Base-by-base conservation (phyloP, 2,888 invertebrate species). In the Sussaba pulchella region DNA sequence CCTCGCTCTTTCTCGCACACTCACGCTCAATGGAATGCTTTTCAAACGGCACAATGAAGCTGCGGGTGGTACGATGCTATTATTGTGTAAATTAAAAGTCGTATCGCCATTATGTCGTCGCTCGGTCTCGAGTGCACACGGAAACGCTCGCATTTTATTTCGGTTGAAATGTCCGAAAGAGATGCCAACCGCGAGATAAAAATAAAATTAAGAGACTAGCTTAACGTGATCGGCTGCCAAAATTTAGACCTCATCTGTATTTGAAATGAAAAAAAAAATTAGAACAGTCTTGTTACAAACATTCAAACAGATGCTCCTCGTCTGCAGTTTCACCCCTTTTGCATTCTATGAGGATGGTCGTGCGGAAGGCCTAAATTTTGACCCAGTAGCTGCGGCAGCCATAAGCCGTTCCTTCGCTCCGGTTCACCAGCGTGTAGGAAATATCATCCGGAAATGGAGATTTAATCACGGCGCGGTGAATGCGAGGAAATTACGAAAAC, bases 11-110 rank as follows among this genome's bases (percentile, higher is more conserved):
- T 31, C 31, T 31, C 31, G 2, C 31, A 31, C 6, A n/a, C 6
- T 39, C 41, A n/a, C 36, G 39, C 76, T 57, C 63, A 70, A 71
- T 52, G 69, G 69, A 83, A 84, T 72, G 63, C 74, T 73, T 83
- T 84, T 83, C 78, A 79, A 77, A 50, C 75, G 66, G 50, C 31
- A 83, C 82, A 83, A 83, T 83, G 75, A 76, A 83, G 79, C 77
- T 69, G 79, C 81, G 67, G 78, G 69, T 78, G 81, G 78, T 36
- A 67, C 50, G 77, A 75, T 52, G 81, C 72, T 79, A 82, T 82
- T 83, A 80, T 82, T 80, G 67, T 76, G 73, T 78, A 76, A 81
- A 84, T 84, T 82, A 83, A 83, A 84, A 83, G 78, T 81, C 81
- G 77, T 72, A 76, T 67, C 69, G 67, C 77, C 57, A 84, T 84